Percentiles rank a stretch among this genome's conserved stretches.
Conservation (phyloP, 2,888 invertebrate genomes). For the Eucera pruinosa region DNA sequence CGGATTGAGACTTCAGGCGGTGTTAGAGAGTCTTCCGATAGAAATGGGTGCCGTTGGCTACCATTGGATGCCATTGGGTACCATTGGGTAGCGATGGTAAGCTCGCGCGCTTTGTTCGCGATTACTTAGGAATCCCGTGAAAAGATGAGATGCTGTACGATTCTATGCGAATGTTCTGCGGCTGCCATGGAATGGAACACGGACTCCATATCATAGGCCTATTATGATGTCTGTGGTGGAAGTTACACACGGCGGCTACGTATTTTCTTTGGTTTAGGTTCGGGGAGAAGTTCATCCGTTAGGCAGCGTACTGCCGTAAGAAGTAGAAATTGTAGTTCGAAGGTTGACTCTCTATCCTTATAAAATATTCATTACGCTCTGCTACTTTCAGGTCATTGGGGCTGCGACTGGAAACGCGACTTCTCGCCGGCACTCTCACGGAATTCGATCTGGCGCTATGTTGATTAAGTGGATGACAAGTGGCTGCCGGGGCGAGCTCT, state of each 20-base stretch:
- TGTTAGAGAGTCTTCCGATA: slow-evolving; percentile 29
- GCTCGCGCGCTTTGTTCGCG: slow-evolving; percentile 25
- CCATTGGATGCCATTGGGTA: too few relatives aligned
- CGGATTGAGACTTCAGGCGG: slow-evolving; percentile 67
- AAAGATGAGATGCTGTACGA: not conserved
- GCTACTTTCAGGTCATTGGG: slow-evolving; percentile 65
- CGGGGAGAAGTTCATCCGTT: slow-evolving; percentile 12
- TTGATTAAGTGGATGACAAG: slow-evolving; percentile 69
- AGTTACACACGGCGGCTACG: too few relatives aligned
- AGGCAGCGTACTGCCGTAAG: not conserved
- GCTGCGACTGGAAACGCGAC: slow-evolving; percentile 44
- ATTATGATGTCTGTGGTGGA: too few relatives aligned
- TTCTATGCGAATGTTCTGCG: too few relatives aligned
- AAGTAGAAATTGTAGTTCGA: not conserved
- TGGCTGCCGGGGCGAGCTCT: slow-evolving; percentile 39
- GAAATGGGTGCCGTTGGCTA: not conserved
- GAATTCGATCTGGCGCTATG: slow-evolving; percentile 63
- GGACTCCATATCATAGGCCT: too few relatives aligned
- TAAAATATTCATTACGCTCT: slow-evolving; percentile 69
- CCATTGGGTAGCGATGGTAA: not conserved
- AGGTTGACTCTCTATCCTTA: slow-evolving; percentile 59
- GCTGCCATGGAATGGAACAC: too few relatives aligned
- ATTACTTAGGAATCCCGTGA: not conserved
- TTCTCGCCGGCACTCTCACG: slow-evolving; percentile 52
- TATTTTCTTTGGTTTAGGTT: too few relatives aligned